phyloP scores from a whole-genome alignment of 2,797 vertebrate species.

The Chelonia mydas region DNA sequence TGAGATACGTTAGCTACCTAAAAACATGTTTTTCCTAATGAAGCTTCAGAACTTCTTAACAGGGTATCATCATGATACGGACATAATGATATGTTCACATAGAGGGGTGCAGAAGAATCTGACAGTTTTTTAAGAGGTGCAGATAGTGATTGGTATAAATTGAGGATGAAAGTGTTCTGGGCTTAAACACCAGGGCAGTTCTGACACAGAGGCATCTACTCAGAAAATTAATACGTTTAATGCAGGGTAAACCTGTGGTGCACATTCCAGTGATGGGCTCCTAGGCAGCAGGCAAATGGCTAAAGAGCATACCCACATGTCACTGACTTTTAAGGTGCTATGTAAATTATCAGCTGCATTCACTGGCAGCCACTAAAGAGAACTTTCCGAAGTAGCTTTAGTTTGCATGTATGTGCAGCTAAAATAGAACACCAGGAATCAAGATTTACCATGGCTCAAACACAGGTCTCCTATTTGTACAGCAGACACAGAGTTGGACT shows the following conservation, averaged over 20 bases:
- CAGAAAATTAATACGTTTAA: background rate
- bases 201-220: background rate
- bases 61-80: background rate
- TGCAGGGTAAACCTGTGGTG: too few relatives aligned
- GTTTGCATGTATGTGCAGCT: background rate
- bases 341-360: background rate
- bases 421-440: background rate
- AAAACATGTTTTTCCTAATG: background rate
- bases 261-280: background rate
- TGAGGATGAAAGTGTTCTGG: background rate
- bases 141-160: background rate
- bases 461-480: background rate
- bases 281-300: too few relatives aligned
- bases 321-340: background rate
- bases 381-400: background rate
- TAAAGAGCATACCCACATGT: background rate
- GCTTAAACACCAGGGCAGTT: background rate
- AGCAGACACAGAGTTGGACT: background rate
- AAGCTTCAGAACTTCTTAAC: background rate
- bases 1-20: background rate
- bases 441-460: background rate
- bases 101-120: too few relatives aligned
- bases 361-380: background rate
- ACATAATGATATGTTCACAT: background rate
- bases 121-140: background rate